These are phyloP conservation scores for Thalassarche chlororhynchos DNA, from an alignment of 2,113 vertebrate species.

Conservation along the genomic window DNA sequence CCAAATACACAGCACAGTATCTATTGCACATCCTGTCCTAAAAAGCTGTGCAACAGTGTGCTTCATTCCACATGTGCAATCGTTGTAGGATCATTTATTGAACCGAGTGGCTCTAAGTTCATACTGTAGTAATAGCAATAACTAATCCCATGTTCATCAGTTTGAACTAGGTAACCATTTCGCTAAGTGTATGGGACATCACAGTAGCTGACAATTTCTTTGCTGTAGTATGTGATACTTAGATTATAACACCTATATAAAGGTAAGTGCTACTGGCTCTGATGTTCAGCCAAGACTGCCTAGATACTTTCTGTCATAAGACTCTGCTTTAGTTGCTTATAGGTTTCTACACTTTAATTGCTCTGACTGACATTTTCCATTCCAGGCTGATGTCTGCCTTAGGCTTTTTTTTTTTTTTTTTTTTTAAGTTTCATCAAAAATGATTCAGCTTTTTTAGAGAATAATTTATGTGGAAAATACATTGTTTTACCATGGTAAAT, in stretches of 20 bases:
- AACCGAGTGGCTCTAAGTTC: neutral
- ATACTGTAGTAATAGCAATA: neutral
- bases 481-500: neutral
- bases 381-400: neutral
- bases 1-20: neutral
- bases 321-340: neutral
- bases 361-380: neutral
- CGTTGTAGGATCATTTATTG: fast-evolving
- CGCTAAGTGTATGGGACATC: neutral
- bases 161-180: neutral
- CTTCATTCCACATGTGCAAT: neutral
- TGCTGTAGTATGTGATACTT: neutral
- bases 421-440: neutral
- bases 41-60: neutral
- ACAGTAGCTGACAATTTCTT: neutral
- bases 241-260: neutral
- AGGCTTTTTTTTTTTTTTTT: neutral
- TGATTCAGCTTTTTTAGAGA: neutral
- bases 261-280: neutral
- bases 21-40: neutral
- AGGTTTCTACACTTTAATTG: neutral
- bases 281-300: neutral
- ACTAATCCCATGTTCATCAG: neutral
- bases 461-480: neutral
- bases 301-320: neutral